Evolutionary conservation across 2,113 vertebrate species (phyloP), one percentile per base, ranked within the genome.

Genomic region (Dascyllus trimaculatus): DNA sequence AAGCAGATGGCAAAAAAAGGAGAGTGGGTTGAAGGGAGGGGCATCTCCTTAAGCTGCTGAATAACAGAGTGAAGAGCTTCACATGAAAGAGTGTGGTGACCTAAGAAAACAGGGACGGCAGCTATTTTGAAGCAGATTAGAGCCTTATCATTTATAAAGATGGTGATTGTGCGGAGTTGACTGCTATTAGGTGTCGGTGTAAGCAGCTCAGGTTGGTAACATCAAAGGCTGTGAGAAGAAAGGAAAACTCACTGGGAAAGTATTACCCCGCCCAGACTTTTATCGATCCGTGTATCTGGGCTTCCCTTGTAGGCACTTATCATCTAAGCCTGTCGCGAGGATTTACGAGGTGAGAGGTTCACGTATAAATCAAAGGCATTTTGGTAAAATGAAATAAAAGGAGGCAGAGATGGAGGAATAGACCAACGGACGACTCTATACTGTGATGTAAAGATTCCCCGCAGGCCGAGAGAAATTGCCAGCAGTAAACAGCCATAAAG

Each of bases 1-100:
- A 91, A 94, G 92, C 91, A 93, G 93, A 93, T 92, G 91, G 91
- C 48, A 17, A 76, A 88, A 86, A 58, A 49, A 26, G 18, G 38
- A 58, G 81, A 77, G 86, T 72, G 80, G 71, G 63, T 60, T 61
- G 64, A 66, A 75, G 29, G 77, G 72, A 81, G 84, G 80, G 83
- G 58, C 76, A 59, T 85, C 38, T 40, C 52, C 78, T n/a, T 89
- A 88, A 91, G 78, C 93, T 86, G 87, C 70, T 78, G 76, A 89
- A 90, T 85, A 89, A 85, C 77, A 81, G 86, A 89, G 81, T 65
- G 71, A 66, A 79, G 73, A 73, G 65, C 13, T 66, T 87, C 24
- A 51, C 46, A 76, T 60, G 62, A 64, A 63, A 57, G 71, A 76
- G 49, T 10, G 38, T 5, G 54, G 57, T 35, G 81, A 83, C 78